Evolutionary conservation across 2,797 vertebrate genomes (phyloP).

Genomic region (Pantherophis alleghaniensis): DNA sequence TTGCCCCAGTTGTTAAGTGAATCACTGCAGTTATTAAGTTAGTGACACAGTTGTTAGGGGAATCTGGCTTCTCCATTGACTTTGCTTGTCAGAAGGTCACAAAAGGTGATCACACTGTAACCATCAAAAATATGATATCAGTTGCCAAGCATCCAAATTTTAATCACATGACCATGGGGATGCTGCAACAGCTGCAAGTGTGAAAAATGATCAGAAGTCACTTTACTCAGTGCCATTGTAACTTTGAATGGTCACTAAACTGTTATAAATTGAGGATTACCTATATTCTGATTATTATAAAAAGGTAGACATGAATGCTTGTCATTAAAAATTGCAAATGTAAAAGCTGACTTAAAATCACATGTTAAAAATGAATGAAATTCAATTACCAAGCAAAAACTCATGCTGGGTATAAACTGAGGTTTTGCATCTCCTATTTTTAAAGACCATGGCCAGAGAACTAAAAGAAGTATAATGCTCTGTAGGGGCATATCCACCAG

Average conservation of each 20-base stretch:
- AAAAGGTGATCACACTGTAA: neutral
- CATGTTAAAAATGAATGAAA: neutral
- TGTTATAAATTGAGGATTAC: neutral
- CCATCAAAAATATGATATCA: neutral
- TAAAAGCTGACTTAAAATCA: neutral
- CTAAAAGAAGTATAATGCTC: constrained; percentile 59
- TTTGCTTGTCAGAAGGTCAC: neutral
- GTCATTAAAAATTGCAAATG: neutral
- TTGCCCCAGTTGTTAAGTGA: neutral
- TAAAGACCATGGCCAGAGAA: constrained; percentile 5
- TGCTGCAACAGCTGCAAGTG: neutral
- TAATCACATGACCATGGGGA: neutral
- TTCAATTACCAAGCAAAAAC: constrained; percentile 43
- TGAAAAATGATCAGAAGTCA: neutral
- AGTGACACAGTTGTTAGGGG: neutral
- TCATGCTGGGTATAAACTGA: accelerated
- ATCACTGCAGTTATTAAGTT: neutral
- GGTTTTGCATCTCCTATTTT: neutral
- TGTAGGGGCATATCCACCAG: constrained; percentile 84
- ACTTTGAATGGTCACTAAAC: neutral
- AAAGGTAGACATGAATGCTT: neutral
- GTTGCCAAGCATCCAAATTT: neutral
- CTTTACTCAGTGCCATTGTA: neutral
- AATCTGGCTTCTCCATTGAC: neutral
- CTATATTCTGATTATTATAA: neutral